These are phyloP conservation scores for Nephrotoma guestfalica DNA, from an alignment of 2,888 invertebrate genomes.

Conservation along the genomic window DNA sequence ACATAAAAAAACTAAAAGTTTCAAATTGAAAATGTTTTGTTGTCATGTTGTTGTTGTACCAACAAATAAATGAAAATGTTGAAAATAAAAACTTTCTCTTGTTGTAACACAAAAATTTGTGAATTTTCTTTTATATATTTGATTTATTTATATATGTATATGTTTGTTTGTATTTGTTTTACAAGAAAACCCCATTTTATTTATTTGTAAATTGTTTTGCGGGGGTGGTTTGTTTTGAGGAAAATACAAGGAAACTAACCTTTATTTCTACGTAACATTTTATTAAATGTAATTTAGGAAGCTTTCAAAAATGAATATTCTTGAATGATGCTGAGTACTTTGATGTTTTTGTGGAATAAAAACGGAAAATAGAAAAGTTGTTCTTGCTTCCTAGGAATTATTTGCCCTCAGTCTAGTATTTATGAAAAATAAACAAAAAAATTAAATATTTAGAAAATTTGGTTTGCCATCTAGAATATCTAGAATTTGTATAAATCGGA, in stretches of 20 bases:
- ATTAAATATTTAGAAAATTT: neutral
- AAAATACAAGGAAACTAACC: no score
- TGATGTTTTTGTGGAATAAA: neutral
- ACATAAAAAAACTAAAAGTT: neutral
- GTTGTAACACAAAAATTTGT: neutral
- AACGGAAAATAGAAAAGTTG: neutral
- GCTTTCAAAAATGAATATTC: neutral
- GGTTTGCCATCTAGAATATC: neutral
- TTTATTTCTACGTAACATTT: no score
- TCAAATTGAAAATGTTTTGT: neutral
- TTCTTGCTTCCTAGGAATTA: neutral
- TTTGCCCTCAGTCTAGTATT: neutral
- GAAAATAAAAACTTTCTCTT: neutral
- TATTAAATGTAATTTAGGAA: neutral
- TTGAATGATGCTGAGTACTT: neutral
- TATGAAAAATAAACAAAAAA: neutral
- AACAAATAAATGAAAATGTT: neutral
- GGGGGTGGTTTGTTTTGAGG: no score
- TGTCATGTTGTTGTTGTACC: neutral
- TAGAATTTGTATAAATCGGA: no score
- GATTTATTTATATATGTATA: neutral
- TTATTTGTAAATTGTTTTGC: no score
- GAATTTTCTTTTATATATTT: neutral
- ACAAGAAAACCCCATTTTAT: no score
- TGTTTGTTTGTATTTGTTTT: neutral